Conservation (phyloP, 1,140 invertebrate genomes). For the Wiebesia pumilae region DNA sequence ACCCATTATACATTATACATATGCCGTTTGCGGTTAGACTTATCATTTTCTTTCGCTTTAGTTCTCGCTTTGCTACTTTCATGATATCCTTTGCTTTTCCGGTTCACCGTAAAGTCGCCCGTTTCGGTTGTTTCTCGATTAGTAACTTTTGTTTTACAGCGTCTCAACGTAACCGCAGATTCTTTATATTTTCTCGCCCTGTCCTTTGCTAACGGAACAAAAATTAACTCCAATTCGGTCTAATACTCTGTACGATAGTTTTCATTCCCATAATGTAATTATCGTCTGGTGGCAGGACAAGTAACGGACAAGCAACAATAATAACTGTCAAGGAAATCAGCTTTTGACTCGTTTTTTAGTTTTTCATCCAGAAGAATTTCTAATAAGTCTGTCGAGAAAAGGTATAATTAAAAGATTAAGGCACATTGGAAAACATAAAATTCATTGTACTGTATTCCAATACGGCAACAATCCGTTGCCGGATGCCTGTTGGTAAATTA, state of each 20-base stretch:
- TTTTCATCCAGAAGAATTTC: no score
- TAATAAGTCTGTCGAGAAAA: no score
- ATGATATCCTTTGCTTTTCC: neutral
- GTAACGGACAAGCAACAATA: no score
- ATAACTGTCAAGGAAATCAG: no score
- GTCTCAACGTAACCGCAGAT: neutral
- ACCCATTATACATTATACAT: neutral
- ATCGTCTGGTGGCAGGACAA: no score
- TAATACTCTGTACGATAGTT: neutral
- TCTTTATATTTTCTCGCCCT: neutral
- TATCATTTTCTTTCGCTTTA: neutral
- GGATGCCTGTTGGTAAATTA: no score
- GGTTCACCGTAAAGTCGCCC: neutral
- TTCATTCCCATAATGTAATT: no score
- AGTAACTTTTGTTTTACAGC: conserved; percentile 25
- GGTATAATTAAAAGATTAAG: no score
- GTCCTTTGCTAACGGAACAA: neutral
- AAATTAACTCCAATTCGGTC: conserved; percentile 11
- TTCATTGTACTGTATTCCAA: no score
- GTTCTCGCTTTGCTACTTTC: neutral
- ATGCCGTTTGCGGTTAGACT: neutral
- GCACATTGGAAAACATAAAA: no score
- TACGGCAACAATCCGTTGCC: no score
- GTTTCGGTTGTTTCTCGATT: neutral
- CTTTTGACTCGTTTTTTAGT: no score